These are phyloP conservation scores for Schizaphis graminum DNA, from an alignment of 2,888 invertebrate species.

Conservation along the genomic window DNA sequence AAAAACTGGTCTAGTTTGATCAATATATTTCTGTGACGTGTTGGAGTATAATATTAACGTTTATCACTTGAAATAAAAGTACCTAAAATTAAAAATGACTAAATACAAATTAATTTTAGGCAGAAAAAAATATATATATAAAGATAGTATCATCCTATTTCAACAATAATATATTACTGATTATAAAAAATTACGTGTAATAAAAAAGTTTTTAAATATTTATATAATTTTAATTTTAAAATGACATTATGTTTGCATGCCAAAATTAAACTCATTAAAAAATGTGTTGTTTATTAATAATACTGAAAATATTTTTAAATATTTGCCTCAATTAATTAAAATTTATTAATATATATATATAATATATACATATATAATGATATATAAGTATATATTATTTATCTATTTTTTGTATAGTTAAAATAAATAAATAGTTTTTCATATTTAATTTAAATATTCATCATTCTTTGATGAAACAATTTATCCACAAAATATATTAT, in stretches of 20 bases:
- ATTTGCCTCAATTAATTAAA: too few species aligned
- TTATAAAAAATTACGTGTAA: neutral
- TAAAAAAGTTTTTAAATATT: neutral
- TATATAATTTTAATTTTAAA: neutral
- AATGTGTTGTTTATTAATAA: neutral
- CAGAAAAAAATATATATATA: too few species aligned
- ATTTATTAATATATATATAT: too few species aligned
- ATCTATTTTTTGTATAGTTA: too few species aligned
- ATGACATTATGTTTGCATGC: neutral
- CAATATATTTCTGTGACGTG: neutral
- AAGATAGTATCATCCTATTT: neutral
- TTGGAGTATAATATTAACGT: neutral
- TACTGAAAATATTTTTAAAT: too few species aligned
- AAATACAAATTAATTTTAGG: neutral
- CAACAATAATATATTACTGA: neutral
- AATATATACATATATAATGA: too few species aligned
- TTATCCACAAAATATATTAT: neutral
- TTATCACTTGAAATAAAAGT: neutral
- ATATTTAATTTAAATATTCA: too few species aligned
- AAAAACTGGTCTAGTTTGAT: constrained; percentile 5
- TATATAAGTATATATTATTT: too few species aligned
- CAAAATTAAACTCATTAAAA: neutral
- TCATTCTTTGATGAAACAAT: neutral
- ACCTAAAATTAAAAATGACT: neutral
- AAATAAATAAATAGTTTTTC: too few species aligned